These are phyloP conservation scores for Ophion slaviceki DNA, from an alignment of 2,888 invertebrate genomes.

Conservation along the genomic window DNA sequence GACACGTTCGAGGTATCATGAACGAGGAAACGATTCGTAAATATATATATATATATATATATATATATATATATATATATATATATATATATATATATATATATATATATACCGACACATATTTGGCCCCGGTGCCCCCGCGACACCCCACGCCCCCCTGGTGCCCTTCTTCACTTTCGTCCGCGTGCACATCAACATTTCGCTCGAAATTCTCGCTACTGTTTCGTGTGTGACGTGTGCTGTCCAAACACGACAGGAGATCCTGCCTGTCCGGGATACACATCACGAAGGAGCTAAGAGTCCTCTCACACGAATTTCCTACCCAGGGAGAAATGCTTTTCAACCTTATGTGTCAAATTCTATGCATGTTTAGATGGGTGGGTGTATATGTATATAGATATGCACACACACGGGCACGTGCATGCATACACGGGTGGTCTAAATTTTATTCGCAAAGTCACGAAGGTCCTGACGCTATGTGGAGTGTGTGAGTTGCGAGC, in stretches of 20 bases:
- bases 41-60: not conserved
- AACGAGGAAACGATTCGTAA: constrained; percentile 14
- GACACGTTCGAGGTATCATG: constrained; percentile 43
- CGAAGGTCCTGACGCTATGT: constrained; percentile 48
- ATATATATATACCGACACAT: constrained; percentile 21
- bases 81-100: not conserved
- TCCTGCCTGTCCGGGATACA: constrained; percentile 24
- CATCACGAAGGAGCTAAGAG: constrained; percentile 13
- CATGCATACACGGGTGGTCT: not conserved
- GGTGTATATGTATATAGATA: not conserved
- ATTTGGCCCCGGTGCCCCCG: not conserved
- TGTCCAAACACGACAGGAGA: constrained; percentile 64
- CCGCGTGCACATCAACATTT: constrained; percentile 27
- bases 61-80: constrained; percentile 3
- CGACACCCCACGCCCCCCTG: not conserved
- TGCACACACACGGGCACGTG: not conserved
- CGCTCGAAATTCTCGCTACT: constrained; percentile 25
- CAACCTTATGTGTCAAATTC: constrained; percentile 22
- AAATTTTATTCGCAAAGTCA: constrained; percentile 51
- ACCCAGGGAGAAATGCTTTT: constrained; percentile 35
- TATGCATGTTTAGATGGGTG: not conserved
- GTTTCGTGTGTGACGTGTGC: constrained; percentile 64
- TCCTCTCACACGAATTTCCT: constrained; percentile 43
- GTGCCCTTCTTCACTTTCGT: not conserved
- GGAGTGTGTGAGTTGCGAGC: constrained; percentile 28